Conservation (phyloP, 2,113 vertebrate species). For the Sinocyclocheilus anshuiensis region DNA sequence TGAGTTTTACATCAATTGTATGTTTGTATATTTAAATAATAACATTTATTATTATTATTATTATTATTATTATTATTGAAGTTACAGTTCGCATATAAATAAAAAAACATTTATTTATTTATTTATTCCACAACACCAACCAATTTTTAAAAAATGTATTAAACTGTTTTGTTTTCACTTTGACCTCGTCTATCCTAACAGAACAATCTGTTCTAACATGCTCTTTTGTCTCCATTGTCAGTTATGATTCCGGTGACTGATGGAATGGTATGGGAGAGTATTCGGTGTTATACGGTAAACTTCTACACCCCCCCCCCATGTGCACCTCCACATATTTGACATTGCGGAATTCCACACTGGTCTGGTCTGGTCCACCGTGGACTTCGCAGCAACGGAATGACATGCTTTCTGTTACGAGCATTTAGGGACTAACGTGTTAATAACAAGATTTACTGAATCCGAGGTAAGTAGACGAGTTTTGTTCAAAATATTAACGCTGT, state of each 20-base stretch:
- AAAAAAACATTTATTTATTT: no score
- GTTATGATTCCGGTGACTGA: not conserved
- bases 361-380: conserved; percentile 48
- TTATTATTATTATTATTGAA: not conserved
- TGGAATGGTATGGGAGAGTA: conserved; percentile 2
- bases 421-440: conserved; percentile 43
- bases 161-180: not conserved
- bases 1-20: not conserved
- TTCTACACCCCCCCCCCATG: conserved; percentile 39
- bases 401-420: conserved; percentile 34
- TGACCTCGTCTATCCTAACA: not conserved
- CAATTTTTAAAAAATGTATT: not conserved
- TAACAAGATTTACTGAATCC: conserved; percentile 33
- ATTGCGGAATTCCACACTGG: conserved; percentile 57
- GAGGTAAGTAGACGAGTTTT: conserved; percentile 47
- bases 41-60: not conserved
- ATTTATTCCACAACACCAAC: not conserved
- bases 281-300: conserved; percentile 51
- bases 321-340: conserved; percentile 60
- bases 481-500: not conserved
- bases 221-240: not conserved
- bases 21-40: not conserved
- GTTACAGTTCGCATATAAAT: no score
- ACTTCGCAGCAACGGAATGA: conserved; percentile 56
- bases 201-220: not conserved